Percentiles rank a stretch among this genome's conserved stretches.
Conservation (phyloP, 2,797 vertebrate species). For the Sebastes steindachneri region DNA sequence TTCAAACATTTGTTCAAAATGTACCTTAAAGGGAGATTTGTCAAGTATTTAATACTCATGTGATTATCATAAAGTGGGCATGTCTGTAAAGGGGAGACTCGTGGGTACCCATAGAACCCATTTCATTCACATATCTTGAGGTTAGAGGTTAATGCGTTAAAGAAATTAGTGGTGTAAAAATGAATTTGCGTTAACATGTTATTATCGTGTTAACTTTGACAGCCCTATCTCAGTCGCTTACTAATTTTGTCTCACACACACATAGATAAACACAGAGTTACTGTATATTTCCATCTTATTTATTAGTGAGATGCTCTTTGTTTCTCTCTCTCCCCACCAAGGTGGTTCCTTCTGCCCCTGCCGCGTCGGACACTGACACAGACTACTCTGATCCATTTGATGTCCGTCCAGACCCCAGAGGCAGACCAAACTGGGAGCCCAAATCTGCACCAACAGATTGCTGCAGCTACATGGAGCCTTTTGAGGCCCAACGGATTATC, state of each 20-base stretch:
- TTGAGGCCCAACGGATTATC: slow-evolving; percentile 83
- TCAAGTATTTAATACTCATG: too few relatives aligned
- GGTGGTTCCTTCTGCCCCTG: slow-evolving; percentile 77
- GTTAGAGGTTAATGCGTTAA: too few relatives aligned
- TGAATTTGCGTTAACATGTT: too few relatives aligned
- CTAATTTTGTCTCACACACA: neutral
- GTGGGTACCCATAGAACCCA: too few relatives aligned
- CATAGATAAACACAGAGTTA: neutral
- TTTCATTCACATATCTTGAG: too few relatives aligned
- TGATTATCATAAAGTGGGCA: too few relatives aligned
- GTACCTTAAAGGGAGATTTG: too few relatives aligned
- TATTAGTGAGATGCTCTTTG: neutral
- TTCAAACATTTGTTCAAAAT: too few relatives aligned
- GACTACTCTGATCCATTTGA: slow-evolving; percentile 93
- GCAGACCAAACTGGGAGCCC: slow-evolving; percentile 65
- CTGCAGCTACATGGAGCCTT: slow-evolving; percentile 90
- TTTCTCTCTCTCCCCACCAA: slow-evolving; percentile 15
- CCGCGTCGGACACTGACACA: slow-evolving; percentile 66
- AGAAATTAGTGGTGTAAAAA: too few relatives aligned
- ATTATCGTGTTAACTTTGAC: too few relatives aligned
- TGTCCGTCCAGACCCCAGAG: slow-evolving; percentile 72
- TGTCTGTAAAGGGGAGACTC: too few relatives aligned
- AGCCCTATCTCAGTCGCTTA: too few relatives aligned
- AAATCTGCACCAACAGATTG: slow-evolving; percentile 75
- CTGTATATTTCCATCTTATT: neutral